Base-by-base conservation (phyloP, 2,888 invertebrate genomes). In the Dasypogon diadema region DNA sequence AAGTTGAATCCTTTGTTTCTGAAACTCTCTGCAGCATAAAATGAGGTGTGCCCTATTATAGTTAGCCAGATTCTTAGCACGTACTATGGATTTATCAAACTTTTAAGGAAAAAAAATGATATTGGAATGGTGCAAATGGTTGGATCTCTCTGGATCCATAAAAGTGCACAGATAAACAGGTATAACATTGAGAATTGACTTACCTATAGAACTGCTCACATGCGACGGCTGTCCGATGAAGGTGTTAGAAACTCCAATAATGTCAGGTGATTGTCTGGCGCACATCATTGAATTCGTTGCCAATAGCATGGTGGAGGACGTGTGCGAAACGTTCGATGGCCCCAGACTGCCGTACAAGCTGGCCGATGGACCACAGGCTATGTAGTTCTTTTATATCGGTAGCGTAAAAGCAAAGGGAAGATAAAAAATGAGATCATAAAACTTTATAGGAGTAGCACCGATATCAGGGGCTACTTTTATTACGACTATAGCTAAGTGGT, bases 181-280 rank as follows among this genome's bases (percentile, higher is more conserved):
- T 6, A 34, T 75, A 30, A 68, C 3, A 46, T 56, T 42, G 30
- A 30, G 16, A 16, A 16, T 68, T 10, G n/a, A 51, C 79, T 79
- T 79, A 80, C 80, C 81, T 75, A 80, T 79, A 77, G 80, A 74
- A 68, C 79, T 73, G 72, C 79, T 80, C 58, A 75, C 78, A 77
- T 78, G 80, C 78, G 79, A 78, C 74, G 79, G 77, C 76, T 79
- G 80, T 56, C 79, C 78, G 16, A 81, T 81, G 79, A 82, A 84
- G 12, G 82, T 78, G 63, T 81, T 83, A 6, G 83, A 79, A 34
- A 84, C 82, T 56, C 85, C 85, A 60, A 85, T 82, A 75, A 85
- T 82, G 79, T 85, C 85, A 26, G 85, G 85, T 63, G 86, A 85
- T 79, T 85, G 85, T 55, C 83, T 80, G 76, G 16, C 83, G 79